Conservation (phyloP, 2,113 vertebrate species). For the Heteronetta atricapilla region DNA sequence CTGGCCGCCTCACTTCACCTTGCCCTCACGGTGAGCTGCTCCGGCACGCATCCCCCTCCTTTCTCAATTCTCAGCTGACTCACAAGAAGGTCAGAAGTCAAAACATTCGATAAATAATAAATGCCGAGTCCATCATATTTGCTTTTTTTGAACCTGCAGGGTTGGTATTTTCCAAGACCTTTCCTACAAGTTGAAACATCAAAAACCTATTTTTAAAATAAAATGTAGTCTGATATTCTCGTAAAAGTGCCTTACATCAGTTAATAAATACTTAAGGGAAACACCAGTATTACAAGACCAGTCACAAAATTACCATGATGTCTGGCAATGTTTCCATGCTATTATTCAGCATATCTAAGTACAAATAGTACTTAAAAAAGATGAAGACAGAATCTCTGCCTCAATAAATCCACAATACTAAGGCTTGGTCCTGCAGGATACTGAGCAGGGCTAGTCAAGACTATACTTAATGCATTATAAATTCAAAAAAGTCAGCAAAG, state of each 20-base stretch:
- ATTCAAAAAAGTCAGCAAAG: background rate
- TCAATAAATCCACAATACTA: background rate
- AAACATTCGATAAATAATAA: constrained; percentile 43
- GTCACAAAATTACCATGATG: background rate
- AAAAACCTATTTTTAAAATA: background rate
- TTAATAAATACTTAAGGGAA: background rate
- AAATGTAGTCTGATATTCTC: background rate
- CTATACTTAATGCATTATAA: background rate
- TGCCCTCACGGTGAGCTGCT: fast-evolving
- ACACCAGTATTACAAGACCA: background rate
- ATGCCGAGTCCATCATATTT: background rate
- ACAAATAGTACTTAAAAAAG: background rate
- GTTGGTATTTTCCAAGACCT: background rate
- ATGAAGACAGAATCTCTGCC: background rate
- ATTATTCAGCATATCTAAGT: background rate
- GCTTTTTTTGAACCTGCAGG: background rate
- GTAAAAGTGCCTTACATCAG: background rate
- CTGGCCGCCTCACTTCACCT: too few species aligned
- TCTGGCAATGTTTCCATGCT: background rate
- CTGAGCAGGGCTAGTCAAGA: background rate
- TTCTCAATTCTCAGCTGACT: background rate
- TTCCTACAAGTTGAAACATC: background rate
- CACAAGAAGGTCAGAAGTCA: background rate
- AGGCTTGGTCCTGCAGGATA: background rate
- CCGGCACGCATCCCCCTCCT: too few species aligned